A percentile compares a stretch with the other conserved stretches of the same genome.
These are phyloP conservation scores for Parazoanthus atlanticus DNA, from an alignment of 92 coral and sea anemone genomes.

Conservation along the genomic window DNA sequence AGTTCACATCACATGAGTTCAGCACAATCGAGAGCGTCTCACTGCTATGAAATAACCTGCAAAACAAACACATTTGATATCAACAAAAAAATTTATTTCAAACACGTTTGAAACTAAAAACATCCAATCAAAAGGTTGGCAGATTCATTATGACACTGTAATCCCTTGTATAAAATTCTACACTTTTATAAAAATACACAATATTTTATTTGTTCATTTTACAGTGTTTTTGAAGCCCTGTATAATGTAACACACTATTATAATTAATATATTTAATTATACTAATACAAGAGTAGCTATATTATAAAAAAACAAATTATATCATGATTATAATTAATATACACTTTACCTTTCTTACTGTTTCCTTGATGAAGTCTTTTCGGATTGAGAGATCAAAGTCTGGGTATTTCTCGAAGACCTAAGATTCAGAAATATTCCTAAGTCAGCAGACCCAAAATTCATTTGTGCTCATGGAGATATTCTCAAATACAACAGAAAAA, in stretches of 20 bases:
- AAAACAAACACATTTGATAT: background rate
- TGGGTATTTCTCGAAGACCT: slow-evolving; percentile 93
- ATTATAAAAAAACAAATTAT: no score
- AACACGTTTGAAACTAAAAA: background rate
- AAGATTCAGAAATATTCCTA: background rate
- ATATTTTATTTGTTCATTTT: no score
- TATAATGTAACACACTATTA: no score
- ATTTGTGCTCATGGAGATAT: background rate
- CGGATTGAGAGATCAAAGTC: slow-evolving; percentile 79
- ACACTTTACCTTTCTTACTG: slow-evolving; percentile 79
- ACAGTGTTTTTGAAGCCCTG: no score
- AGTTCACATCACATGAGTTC: background rate
- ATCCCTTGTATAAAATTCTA: no score
- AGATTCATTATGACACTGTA: background rate
- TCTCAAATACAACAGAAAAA: no score
- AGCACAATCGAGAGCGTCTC: background rate
- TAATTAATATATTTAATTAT: no score
- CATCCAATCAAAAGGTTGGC: background rate
- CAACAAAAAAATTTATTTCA: background rate
- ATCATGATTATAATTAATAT: background rate
- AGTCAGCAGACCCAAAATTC: background rate
- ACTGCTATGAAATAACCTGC: slow-evolving; percentile 24
- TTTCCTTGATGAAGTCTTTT: slow-evolving; percentile 90
- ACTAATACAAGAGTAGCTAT: no score
- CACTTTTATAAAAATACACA: no score